Evolutionary conservation across 2,888 invertebrate genomes (phyloP).

Genomic region (Scaptomyza polygonia): DNA sequence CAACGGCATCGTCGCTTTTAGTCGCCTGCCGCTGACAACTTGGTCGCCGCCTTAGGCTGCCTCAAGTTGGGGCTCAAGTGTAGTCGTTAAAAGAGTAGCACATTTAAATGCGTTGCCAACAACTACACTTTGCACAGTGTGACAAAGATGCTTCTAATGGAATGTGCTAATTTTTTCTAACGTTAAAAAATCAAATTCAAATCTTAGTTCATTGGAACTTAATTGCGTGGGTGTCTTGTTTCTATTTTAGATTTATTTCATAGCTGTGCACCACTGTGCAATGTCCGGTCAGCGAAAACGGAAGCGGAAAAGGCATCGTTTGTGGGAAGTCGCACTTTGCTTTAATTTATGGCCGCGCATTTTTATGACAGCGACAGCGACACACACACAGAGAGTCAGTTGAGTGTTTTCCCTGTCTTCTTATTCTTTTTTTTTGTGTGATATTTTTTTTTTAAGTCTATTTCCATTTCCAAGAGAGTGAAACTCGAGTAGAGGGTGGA

Average conservation of each 20-base stretch:
- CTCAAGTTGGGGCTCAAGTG: slow-evolving; percentile 58
- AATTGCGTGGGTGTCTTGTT: not conserved
- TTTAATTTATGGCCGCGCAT: slow-evolving; percentile 77
- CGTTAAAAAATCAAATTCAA: no score
- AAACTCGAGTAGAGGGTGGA: slow-evolving; percentile 11
- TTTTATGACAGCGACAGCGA: slow-evolving; percentile 79
- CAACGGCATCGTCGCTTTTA: slow-evolving; percentile 14
- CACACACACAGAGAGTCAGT: slow-evolving; percentile 62
- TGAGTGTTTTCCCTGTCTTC: slow-evolving; percentile 24
- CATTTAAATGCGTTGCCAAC: slow-evolving; percentile 73
- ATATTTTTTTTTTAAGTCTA: slow-evolving; percentile 34
- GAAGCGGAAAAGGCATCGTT: slow-evolving; percentile 56
- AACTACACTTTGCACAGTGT: slow-evolving; percentile 43
- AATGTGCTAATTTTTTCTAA: no score
- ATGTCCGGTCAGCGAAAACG: slow-evolving; percentile 67
- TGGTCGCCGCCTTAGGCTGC: slow-evolving; percentile 39
- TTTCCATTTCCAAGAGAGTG: not conserved
- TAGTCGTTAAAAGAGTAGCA: slow-evolving; percentile 75
- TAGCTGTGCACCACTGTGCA: slow-evolving; percentile 25
- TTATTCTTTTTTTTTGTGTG: not conserved
- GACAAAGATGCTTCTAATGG: not conserved
- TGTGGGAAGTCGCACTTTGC: slow-evolving; percentile 61
- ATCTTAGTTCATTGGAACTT: not conserved
- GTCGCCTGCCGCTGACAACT: slow-evolving; percentile 41
- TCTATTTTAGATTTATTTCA: no score